Conservation (phyloP, 2,888 invertebrate genomes). For the Drosophila melanocephala region DNA sequence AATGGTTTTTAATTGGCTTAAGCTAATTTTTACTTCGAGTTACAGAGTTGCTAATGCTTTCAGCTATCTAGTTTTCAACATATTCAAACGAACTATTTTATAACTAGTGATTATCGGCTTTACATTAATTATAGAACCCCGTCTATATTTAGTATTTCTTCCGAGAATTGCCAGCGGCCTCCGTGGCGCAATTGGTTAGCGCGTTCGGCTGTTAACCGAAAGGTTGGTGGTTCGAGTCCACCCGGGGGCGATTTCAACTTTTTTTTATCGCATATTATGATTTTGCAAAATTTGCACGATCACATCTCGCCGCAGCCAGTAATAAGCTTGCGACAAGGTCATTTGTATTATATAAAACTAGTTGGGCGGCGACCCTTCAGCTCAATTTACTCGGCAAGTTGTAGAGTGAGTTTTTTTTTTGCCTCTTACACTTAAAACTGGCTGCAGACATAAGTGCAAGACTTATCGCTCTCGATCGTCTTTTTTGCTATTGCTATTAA, state of each 20-base stretch:
- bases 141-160: conserved; percentile 26
- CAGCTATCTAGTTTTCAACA: background rate
- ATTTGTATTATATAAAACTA: conserved; percentile 32
- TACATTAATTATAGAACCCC: too few relatives aligned
- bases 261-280: conserved; percentile 11
- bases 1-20: background rate
- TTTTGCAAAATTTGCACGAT: conserved; percentile 10
- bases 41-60: background rate
- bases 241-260: conserved; percentile 91
- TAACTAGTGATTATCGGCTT: background rate
- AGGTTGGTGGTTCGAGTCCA: conserved; percentile 99
- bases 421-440: conserved; percentile 38
- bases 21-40: too few relatives aligned
- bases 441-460: conserved; percentile 18
- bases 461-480: conserved; percentile 32
- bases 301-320: conserved; percentile 1
- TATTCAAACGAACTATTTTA: too few relatives aligned
- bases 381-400: conserved; percentile 26
- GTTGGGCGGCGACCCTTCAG: conserved; percentile 30
- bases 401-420: conserved; percentile 37
- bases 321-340: conserved; percentile 40
- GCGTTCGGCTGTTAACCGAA: conserved; percentile 99
- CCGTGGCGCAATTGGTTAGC: conserved; percentile 91
- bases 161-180: conserved; percentile 4
- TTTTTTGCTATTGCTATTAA: conserved; percentile 7